Conservation (phyloP, 2,888 invertebrate genomes). For the Azorinus chamasolen region DNA sequence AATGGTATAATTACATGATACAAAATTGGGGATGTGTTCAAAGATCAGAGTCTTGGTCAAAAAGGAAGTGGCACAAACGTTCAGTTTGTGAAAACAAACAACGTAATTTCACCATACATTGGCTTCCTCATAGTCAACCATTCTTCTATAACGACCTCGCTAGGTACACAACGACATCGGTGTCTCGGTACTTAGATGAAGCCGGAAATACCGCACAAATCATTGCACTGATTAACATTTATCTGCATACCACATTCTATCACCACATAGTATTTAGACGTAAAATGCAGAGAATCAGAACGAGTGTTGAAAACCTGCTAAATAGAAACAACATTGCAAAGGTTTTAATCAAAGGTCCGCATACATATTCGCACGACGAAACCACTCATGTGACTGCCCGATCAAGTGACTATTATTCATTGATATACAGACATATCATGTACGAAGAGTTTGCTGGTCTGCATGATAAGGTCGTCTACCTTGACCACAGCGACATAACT, state of each 20-base stretch:
- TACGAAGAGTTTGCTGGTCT: slow-evolving; percentile 34
- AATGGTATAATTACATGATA: slow-evolving; percentile 20
- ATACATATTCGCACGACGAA: not conserved
- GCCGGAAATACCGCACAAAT: slow-evolving; percentile 7
- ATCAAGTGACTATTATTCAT: slow-evolving; percentile 20
- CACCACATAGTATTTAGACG: slow-evolving; percentile 18
- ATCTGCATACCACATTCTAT: slow-evolving; percentile 16
- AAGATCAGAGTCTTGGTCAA: slow-evolving; percentile 18
- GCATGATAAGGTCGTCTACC: slow-evolving; percentile 16
- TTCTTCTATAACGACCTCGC: not conserved
- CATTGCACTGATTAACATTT: slow-evolving; percentile 26
- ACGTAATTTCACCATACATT: slow-evolving; percentile 16
- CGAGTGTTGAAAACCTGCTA: slow-evolving; percentile 17
- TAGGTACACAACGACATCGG: not conserved
- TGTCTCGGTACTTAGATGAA: slow-evolving; percentile 1
- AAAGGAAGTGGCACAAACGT: slow-evolving; percentile 19
- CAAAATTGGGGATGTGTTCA: slow-evolving; percentile 7
- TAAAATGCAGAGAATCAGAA: slow-evolving; percentile 8
- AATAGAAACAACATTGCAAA: slow-evolving; percentile 9
- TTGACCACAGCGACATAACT: slow-evolving; percentile 30
- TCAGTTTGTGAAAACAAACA: not conserved
- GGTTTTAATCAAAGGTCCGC: slow-evolving; percentile 14
- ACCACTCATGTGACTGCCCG: not conserved
- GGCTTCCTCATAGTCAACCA: slow-evolving; percentile 20
- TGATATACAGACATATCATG: slow-evolving; percentile 15